These are phyloP conservation scores for Notiomystis cincta DNA, from an alignment of 2,113 vertebrate genomes.

Conservation along the genomic window DNA sequence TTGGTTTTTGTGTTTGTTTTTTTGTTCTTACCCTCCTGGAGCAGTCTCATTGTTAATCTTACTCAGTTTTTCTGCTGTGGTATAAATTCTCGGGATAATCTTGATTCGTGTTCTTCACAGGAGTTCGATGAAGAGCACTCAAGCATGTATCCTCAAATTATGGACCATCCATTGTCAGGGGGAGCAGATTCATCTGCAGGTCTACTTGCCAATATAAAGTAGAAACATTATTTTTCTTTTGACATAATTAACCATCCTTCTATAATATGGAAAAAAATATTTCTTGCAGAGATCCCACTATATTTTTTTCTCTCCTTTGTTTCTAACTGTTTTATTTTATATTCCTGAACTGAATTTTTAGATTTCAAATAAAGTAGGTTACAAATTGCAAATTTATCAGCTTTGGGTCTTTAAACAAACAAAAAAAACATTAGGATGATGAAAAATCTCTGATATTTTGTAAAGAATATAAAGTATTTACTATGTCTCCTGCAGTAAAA, in stretches of 20 bases:
- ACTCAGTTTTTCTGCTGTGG: background rate
- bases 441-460: background rate
- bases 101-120: background rate
- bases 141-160: background rate
- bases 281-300: background rate
- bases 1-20: background rate
- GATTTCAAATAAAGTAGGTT: background rate
- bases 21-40: background rate
- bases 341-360: background rate
- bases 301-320: background rate
- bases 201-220: background rate
- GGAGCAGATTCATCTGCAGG: background rate
- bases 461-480: background rate
- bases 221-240: slow-evolving; percentile 19
- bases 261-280: background rate
- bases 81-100: slow-evolving; percentile 9
- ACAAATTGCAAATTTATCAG: background rate
- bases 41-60: background rate
- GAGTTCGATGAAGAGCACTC: background rate
- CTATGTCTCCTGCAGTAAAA: background rate
- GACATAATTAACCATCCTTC: background rate
- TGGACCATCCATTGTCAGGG: background rate
- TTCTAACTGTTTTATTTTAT: background rate
- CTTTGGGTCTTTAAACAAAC: background rate
- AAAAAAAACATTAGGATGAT: accelerated